Percentiles rank a stretch among this genome's conserved stretches.
Conservation (phyloP, 2,888 invertebrate species). For the Mimachlamys varia region DNA sequence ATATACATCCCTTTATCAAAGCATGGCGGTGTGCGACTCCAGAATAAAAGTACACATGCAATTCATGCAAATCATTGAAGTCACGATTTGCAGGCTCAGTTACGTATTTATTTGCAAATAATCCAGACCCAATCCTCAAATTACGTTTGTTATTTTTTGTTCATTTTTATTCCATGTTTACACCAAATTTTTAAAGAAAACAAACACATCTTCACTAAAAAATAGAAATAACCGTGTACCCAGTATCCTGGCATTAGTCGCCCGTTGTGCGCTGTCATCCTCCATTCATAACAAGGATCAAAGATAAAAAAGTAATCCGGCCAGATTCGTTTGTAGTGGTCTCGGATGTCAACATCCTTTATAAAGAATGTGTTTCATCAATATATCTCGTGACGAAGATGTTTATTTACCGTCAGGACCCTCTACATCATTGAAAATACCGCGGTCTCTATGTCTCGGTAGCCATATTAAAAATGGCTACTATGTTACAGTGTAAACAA, state of each 20-base stretch:
- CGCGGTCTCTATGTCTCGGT: not conserved
- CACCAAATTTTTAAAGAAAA: not conserved
- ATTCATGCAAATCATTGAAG: not conserved
- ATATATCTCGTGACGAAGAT: conserved; percentile 22
- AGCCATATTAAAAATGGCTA: conserved; percentile 31
- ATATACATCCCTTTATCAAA: not conserved
- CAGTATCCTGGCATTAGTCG: not conserved
- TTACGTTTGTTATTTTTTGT: not conserved
- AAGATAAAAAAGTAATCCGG: not conserved
- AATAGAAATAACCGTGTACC: not conserved
- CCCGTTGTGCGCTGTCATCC: not conserved
- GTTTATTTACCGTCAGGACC: not conserved
- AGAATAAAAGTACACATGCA: not conserved
- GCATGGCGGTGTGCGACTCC: not conserved
- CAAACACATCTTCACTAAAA: not conserved
- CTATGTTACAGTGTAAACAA: not conserved
- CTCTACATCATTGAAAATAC: conserved; percentile 13
- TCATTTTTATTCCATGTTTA: not conserved
- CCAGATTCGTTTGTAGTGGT: not conserved
- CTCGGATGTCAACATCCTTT: not conserved
- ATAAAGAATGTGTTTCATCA: conserved; percentile 28
- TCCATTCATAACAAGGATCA: not conserved
- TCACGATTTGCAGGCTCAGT: not conserved
- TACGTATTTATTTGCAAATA: not conserved
- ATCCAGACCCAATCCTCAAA: not conserved